Evolutionary conservation across 1,140 invertebrate genomes (phyloP), one percentile per base, ranked within the genome.

Genomic region (Coelopa frigida): DNA sequence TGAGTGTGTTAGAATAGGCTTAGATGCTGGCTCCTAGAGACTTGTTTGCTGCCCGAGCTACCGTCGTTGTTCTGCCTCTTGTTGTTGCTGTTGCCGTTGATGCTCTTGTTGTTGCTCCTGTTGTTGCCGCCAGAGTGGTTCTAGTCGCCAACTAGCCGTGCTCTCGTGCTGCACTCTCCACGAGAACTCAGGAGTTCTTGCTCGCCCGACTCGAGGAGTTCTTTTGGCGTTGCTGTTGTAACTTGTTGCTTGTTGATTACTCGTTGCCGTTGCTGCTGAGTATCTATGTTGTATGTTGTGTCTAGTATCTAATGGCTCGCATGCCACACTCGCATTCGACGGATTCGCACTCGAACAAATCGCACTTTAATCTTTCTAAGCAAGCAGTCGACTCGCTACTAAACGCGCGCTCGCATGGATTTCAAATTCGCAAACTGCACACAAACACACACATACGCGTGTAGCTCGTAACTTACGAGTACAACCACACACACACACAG

Each of bases 31-130:
- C 14, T 8, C 27, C 14, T 29, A 10, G 8, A 14, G 27, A 10
- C 27, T 29, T 29, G 14, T 29, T 8, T 29, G 27, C 27, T 8
- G 27, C 27, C 14, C 8, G 27, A 29, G n/a, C n/a, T n/a, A n/a
- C n/a, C n/a, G 27, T 32, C 26, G 46, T 29, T 29, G 26, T 48
- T 29, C 14, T 36, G 31, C 21, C 20, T 29, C 39, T 42, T 24
- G 14, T 37, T 27, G 44, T 37, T 23, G 26, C 26, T 32, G 45
- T 38, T 21, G 12, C 14, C 24, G 35, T 17, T 12, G 11, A 11
- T 27, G 24, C 22, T 29, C 10, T 14, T 39, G 36, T 11, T 37
- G 33, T 12, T 23, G 42, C 29, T 33, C n/a, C n/a, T 44, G 41
- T 14, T 29, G 27, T 29, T 29, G 8, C 14, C 14, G 27, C 27